Percentiles rank a stretch among this genome's conserved stretches.
Conservation (phyloP, 2,113 vertebrate genomes). For the Chascanopsetta lugubris region DNA sequence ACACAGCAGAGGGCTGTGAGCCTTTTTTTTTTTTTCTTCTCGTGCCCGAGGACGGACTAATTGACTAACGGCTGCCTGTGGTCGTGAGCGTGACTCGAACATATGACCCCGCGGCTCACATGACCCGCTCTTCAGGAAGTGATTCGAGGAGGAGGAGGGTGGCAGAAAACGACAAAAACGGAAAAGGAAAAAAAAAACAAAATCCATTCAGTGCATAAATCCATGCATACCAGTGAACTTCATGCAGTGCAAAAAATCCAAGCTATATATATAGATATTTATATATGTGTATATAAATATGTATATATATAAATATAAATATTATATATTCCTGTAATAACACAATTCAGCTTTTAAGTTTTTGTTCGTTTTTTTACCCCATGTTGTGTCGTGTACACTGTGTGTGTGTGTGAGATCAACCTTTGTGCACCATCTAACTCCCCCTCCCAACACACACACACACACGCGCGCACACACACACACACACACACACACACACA, state of each 20-base stretch:
- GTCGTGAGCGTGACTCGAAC: conserved; percentile 63
- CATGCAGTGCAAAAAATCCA: conserved; percentile 80
- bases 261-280: conserved; percentile 67
- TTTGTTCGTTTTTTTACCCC: conserved; percentile 71
- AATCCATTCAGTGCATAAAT: conserved; percentile 69
- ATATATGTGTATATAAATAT: conserved; percentile 46
- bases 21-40: conserved; percentile 26
- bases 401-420: conserved; percentile 78
- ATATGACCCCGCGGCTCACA: conserved; percentile 57
- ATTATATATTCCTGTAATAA: conserved; percentile 81
- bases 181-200: conserved; percentile 29
- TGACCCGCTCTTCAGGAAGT: conserved; percentile 59
- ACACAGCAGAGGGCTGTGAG: conserved; percentile 49
- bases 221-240: conserved; percentile 77
- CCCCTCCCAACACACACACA: neutral
- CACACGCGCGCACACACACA: conserved; percentile 4
- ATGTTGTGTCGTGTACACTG: conserved; percentile 76
- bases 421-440: conserved; percentile 70
- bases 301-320: conserved; percentile 68
- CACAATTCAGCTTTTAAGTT: conserved; percentile 77
- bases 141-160: conserved; percentile 27
- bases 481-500: neutral
- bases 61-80: conserved; percentile 52
- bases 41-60: conserved; percentile 39
- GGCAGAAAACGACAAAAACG: conserved; percentile 36